Base-by-base conservation (phyloP, 2,888 invertebrate genomes). In the Tipula unca region DNA sequence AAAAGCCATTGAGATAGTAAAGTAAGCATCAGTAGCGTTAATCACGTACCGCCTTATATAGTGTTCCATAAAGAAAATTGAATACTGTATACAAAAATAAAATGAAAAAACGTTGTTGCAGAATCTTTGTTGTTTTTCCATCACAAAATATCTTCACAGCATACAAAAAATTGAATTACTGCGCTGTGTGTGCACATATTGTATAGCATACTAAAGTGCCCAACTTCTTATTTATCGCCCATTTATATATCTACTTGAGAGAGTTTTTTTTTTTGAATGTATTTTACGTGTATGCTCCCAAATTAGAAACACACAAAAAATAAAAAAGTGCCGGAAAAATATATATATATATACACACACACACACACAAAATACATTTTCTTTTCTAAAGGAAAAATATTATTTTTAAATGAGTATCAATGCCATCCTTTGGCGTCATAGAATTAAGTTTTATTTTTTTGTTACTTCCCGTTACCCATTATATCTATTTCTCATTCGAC, bases 361-460 rank as follows among this genome's bases (percentile, higher is more conserved):
- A 48, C n/a, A n/a, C 32, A 32, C 3, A 32, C 1, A 32, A 32
- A 32, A 32, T 1, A 32, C 32, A n/a, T 25, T 48, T 48, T 54
- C 4, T 54, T 54, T 5, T 54, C 17, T 54, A 17, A 20, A 54
- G 17, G 17, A 54, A 39, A 39, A 13, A 13, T 39, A 13, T 39
- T 39, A 10, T 39, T 69, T 69, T 69, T 25, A 69, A 69, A 69
- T 69, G 69, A 25, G 69, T 25, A 25, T 69, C 69, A 69, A 69
- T 69, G 69, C 69, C 69, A 69, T 69, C 69, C 69, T 69, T 69
- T 69, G 69, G 69, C 69, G 69, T 69, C 69, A 69, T 69, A 69
- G 25, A 69, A 25, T 25, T 69, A 25, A 69, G 25, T 69, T 69
- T 69, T 69, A 4, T 48, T 25, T 17, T 48, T n/a, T 17, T 17